Conservation (phyloP, 2,113 vertebrate species). For the Nerophis ophidion region DNA sequence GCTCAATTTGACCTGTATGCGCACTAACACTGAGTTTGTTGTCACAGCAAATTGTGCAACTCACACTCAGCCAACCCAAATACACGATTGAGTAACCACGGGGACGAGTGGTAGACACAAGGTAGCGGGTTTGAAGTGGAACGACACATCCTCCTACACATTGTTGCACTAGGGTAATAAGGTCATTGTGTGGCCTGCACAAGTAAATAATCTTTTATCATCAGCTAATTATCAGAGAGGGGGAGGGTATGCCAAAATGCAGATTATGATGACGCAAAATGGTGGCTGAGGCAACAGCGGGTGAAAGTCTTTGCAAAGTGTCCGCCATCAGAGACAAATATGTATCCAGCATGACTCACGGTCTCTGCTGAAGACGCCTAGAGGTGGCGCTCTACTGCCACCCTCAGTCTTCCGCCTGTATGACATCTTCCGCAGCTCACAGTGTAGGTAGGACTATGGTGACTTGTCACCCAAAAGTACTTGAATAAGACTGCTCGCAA, state of each 20-base stretch:
- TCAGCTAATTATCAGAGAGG: conserved; percentile 53
- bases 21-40: no score
- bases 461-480: no score
- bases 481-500: no score
- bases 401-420: conserved; percentile 37
- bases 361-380: conserved; percentile 4
- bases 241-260: conserved; percentile 16
- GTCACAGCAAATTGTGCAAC: no score
- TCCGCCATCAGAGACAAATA: conserved; percentile 47
- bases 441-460: neutral
- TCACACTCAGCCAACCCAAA: conserved; percentile 30
- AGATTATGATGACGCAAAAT: conserved; percentile 13
- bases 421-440: conserved; percentile 57
- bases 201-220: conserved; percentile 30
- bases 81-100: conserved; percentile 61
- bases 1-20: no score
- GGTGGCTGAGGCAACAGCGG: conserved; percentile 21
- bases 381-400: conserved; percentile 61
- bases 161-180: conserved; percentile 20
- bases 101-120: conserved; percentile 40
- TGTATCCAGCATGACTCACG: conserved; percentile 55
- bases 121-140: conserved; percentile 32
- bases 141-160: conserved; percentile 31
- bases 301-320: conserved; percentile 54
- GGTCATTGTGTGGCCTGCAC: conserved; percentile 56